phyloP scores from a whole-genome alignment of 2,888 invertebrate genomes.

The Clistopyga incitator region DNA sequence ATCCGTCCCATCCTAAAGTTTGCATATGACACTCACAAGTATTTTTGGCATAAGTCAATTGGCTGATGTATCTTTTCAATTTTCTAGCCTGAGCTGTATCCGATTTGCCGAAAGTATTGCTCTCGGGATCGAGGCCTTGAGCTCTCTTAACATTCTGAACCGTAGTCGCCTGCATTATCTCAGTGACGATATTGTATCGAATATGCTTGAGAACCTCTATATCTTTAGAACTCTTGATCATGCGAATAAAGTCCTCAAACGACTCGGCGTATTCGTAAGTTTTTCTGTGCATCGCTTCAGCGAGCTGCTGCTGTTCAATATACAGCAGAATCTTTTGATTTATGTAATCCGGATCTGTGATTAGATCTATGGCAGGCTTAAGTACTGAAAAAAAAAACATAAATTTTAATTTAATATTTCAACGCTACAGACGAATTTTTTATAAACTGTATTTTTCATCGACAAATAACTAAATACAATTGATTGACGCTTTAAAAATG shows the following conservation, averaged over 20 bases:
- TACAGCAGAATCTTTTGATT: slow-evolving; percentile 94
- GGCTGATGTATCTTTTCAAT: slow-evolving; percentile 93
- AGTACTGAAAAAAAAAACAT: slow-evolving; percentile 87
- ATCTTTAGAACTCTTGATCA: slow-evolving; percentile 92
- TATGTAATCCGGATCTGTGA: slow-evolving; percentile 96
- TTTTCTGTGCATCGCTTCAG: slow-evolving; percentile 91
- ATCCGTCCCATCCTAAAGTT: slow-evolving; percentile 91
- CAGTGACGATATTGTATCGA: slow-evolving; percentile 94
- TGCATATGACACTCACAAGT: slow-evolving; percentile 92
- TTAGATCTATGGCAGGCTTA: slow-evolving; percentile 92
- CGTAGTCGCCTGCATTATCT: slow-evolving; percentile 97
- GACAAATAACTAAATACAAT: not conserved
- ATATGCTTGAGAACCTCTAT: slow-evolving; percentile 93
- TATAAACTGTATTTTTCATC: not conserved
- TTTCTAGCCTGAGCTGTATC: slow-evolving; percentile 93
- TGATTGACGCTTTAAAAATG: not conserved
- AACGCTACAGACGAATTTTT: too few species aligned
- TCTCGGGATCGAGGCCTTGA: slow-evolving; percentile 91
- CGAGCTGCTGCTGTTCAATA: slow-evolving; percentile 92
- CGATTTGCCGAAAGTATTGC: slow-evolving; percentile 87
- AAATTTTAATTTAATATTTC: not conserved
- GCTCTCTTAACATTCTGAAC: slow-evolving; percentile 95
- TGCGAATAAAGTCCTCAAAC: slow-evolving; percentile 94
- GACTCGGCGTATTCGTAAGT: slow-evolving; percentile 95
- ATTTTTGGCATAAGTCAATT: slow-evolving; percentile 92